Evolutionary conservation across 2,888 invertebrate species (phyloP), one percentile per base, ranked within the genome.

Genomic region (Neoscelio sp.): DNA sequence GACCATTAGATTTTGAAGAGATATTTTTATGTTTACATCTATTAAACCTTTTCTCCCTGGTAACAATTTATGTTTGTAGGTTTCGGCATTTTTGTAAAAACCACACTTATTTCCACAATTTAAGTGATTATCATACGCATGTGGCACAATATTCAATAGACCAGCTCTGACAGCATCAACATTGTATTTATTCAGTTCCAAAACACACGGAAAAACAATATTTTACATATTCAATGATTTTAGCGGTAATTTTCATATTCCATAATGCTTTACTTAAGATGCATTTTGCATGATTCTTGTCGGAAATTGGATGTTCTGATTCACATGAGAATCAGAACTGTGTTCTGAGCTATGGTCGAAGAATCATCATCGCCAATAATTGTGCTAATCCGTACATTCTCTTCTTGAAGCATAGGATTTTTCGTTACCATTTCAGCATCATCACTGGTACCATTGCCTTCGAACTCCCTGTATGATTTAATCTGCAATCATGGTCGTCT

Each of bases 361-460:
- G 62, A 44, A 30, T 76, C 68, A 13, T 76, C 68, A 20, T 76
- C 76, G n/a, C 38, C 54, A 10, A 76, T 68, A n/a, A 76, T n/a
- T 10, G 40, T 76, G 10, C 18, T 56, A 20, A 77, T 3, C 26
- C 20, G 30, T 26, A 52, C 58, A 0, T 64, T 54, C 20, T 10
- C 20, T 48, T 56, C 17, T 8, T 60, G 26, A 42, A 64, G 18
- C 13, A 38, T 4, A 18, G 44, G 7, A 20, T 77, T 77, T 48
- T 42, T 46, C 5, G 33, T 38, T 28, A 77, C 17, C 18, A 64
- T n/a, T n/a, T n/a, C n/a, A n/a, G n/a, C n/a, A n/a, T n/a, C n/a
- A n/a, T n/a, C n/a, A n/a, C n/a, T n/a, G n/a, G n/a, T n/a, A n/a
- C n/a, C n/a, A n/a, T n/a, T n/a, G n/a, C n/a, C n/a, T n/a, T n/a